Evolutionary conservation across 2,113 vertebrate species (phyloP).

Genomic region (Hypanus sabinus): DNA sequence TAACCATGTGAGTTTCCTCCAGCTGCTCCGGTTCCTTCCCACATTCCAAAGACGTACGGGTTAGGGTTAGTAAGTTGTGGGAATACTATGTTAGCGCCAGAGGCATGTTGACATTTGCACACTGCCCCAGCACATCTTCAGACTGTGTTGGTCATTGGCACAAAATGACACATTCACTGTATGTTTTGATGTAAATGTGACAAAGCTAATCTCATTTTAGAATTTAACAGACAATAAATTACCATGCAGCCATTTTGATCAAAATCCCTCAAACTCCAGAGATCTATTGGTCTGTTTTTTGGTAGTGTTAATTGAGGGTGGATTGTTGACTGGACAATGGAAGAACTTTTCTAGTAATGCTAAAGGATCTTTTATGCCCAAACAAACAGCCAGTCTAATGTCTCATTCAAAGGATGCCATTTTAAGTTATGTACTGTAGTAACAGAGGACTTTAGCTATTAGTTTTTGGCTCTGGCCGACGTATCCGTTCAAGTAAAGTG

Average conservation of each 20-base stretch:
- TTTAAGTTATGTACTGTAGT: not conserved
- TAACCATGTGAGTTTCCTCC: too few relatives aligned
- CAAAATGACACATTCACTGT: too few relatives aligned
- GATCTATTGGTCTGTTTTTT: not conserved
- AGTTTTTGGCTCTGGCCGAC: not conserved
- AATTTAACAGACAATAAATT: not conserved
- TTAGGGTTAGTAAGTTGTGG: too few relatives aligned
- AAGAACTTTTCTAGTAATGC: not conserved
- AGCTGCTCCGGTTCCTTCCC: too few relatives aligned
- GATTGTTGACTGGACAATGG: not conserved
- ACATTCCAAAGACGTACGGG: too few relatives aligned
- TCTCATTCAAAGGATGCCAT: not conserved
- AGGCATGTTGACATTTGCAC: too few relatives aligned
- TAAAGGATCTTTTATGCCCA: not conserved
- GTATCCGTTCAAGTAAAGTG: not conserved
- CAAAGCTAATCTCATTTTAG: too few relatives aligned
- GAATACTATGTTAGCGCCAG: too few relatives aligned
- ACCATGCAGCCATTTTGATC: not conserved
- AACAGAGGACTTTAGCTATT: not conserved
- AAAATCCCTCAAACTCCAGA: not conserved
- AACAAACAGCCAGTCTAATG: not conserved
- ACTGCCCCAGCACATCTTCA: too few relatives aligned
- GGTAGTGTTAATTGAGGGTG: not conserved
- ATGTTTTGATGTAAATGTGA: too few relatives aligned
- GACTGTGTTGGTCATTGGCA: too few relatives aligned